A percentile compares a stretch with the other conserved stretches of the same genome.
Evolutionary conservation across 2,888 invertebrate genomes (phyloP).

Genomic region (Polyploca ridens): DNA sequence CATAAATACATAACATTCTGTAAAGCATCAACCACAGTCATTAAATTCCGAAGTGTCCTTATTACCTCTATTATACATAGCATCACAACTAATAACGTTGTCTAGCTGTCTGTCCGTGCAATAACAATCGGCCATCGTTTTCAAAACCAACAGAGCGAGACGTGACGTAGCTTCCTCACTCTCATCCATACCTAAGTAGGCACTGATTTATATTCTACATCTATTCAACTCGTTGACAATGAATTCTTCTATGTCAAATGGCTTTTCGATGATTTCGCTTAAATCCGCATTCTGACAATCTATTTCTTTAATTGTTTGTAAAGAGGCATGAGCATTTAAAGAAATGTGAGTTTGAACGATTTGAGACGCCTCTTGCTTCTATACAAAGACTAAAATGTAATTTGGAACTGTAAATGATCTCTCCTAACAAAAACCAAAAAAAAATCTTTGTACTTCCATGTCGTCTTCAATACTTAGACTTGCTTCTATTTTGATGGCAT

Average conservation of each 20-base stretch:
- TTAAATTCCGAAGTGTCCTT: neutral
- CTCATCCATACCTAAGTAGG: neutral
- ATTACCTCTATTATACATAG: conserved; percentile 13
- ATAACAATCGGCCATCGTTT: conserved; percentile 33
- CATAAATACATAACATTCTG: neutral
- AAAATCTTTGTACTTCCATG: too few relatives aligned
- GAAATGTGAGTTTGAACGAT: neutral
- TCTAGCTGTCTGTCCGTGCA: conserved; percentile 18
- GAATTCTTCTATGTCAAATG: neutral
- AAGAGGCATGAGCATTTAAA: neutral
- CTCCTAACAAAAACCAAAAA: too few relatives aligned
- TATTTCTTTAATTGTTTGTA: neutral
- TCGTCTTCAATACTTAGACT: too few relatives aligned
- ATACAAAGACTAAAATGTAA: neutral
- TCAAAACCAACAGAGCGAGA: conserved; percentile 44
- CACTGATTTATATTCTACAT: conserved; percentile 1
- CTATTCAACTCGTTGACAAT: neutral
- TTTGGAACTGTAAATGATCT: neutral
- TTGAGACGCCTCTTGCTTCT: neutral
- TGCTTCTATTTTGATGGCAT: too few relatives aligned
- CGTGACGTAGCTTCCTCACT: conserved; percentile 31
- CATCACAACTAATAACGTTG: conserved; percentile 25
- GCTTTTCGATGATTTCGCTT: neutral
- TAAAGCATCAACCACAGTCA: neutral
- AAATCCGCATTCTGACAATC: neutral